Percentiles rank a stretch among this genome's conserved stretches.
These are phyloP conservation scores for Nephrotoma guestfalica DNA, from an alignment of 2,888 invertebrate genomes.

Conservation along the genomic window DNA sequence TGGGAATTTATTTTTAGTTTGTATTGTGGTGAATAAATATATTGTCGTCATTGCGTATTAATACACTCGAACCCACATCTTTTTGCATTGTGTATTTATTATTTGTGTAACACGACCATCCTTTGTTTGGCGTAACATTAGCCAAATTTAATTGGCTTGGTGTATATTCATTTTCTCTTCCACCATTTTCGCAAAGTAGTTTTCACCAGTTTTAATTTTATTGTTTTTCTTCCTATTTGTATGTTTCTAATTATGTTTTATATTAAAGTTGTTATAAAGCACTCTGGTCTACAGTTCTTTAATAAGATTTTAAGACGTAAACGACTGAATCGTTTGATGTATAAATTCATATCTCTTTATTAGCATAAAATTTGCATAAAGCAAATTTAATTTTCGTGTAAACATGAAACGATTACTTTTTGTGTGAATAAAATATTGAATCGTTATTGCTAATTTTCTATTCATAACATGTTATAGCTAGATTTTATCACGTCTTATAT, in stretches of 20 bases:
- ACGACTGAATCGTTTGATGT: background rate
- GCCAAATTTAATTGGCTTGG: background rate
- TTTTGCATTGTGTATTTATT: background rate
- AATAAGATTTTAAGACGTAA: too few species aligned
- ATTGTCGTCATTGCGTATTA: background rate
- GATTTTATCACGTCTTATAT: background rate
- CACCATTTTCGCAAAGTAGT: background rate
- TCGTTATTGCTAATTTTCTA: background rate
- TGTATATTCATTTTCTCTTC: background rate
- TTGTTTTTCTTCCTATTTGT: background rate
- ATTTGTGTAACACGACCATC: background rate
- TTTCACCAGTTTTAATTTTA: background rate
- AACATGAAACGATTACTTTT: background rate
- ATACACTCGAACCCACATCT: background rate
- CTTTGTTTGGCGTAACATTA: background rate
- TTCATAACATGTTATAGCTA: background rate
- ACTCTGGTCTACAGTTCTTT: background rate
- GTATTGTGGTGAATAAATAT: background rate
- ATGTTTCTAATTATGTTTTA: background rate
- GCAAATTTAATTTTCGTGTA: background rate
- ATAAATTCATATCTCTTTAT: background rate
- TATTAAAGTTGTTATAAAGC: background rate
- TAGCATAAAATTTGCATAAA: background rate
- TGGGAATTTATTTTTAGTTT: background rate
- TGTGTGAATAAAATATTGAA: background rate